phyloP scores from a whole-genome alignment of 2,797 vertebrate species.

The Octomys mimax region DNA sequence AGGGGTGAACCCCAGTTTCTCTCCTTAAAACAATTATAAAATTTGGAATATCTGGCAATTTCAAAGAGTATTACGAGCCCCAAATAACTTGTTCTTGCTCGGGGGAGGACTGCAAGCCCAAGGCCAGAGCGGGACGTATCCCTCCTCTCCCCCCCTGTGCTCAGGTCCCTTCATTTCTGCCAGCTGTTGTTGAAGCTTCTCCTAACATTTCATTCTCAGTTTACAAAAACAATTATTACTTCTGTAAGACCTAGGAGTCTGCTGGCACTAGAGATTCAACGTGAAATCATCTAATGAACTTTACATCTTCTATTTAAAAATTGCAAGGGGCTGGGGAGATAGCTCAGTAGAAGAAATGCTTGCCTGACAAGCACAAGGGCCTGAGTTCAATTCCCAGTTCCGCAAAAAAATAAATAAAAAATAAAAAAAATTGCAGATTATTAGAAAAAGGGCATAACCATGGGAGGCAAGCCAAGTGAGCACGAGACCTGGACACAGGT shows the following conservation, averaged over 20 bases:
- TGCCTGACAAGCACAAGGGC: no score
- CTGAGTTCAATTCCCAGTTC: no score
- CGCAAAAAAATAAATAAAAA: no score
- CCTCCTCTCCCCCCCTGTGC: conserved; percentile 27
- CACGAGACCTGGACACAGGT: conserved; percentile 34
- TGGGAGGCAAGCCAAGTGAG: conserved; percentile 80
- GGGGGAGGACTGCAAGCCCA: conserved; percentile 51
- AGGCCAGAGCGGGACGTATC: conserved; percentile 53
- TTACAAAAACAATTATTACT: conserved; percentile 87
- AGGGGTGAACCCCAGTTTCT: conserved; percentile 11
- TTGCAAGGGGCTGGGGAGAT: no score
- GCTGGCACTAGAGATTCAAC: conserved; percentile 75
- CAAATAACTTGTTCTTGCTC: conserved; percentile 58
- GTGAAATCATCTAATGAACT: conserved; percentile 80
- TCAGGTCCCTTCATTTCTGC: conserved; percentile 50
- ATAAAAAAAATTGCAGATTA: conserved; percentile 66
- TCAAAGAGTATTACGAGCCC: conserved; percentile 73
- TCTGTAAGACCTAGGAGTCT: conserved; percentile 79
- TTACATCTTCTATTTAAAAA: conserved; percentile 47
- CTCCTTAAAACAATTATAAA: conserved; percentile 64
- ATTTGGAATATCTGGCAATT: conserved; percentile 66
- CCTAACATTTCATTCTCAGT: conserved; percentile 91
- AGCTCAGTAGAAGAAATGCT: no score
- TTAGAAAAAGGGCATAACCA: conserved; percentile 81
- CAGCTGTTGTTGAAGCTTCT: conserved; percentile 83